Base-by-base conservation (phyloP, 2,797 vertebrate genomes). In the Spea hammondii region DNA sequence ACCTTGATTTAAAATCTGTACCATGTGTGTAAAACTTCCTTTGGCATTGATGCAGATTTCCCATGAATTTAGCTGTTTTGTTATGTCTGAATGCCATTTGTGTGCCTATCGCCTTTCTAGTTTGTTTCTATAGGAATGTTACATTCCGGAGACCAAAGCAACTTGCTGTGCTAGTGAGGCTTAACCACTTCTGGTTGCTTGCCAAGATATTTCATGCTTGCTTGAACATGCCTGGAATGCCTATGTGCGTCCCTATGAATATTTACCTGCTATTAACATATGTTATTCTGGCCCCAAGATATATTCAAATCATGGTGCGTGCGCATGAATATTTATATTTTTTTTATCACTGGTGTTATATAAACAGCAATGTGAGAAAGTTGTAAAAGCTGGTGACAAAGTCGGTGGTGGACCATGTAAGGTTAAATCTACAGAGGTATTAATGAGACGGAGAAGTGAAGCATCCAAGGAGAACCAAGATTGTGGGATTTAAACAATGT, bases 41-140 rank as follows among this genome's bases (percentile, higher is more conserved):
- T 72, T 75, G 67, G 66, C 78, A 74, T 50, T 55, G 72, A 65
- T 50, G 51, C 32, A 45, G 69, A 77, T 48, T 77, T 77, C 70
- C 74, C 70, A 68, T 81, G 74, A 81, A 47, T 77, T 60, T 70
- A 49, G 76, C 67, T 76, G 45, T 66, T 59, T 68, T 77, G 74
- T 73, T 81, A 68, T 81, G 79, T 77, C 79, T 81, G 70, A 77
- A 81, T 67, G 64, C 74, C 79, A 81, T 81, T 81, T 81, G 79
- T 77, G 74, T 68, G 74, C 79, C 79, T 77, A 81, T 81, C 79
- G 46, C 67, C 55, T 81, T 77, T 81, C 74, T 62, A 72, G 54
- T 73, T 81, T 81, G 70, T 77, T 77, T 45, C n/a, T 68, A 54
- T 54, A 44, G 11, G 54, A 62, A 50, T 67, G 74, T 64, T 77